Percentiles rank a stretch among this genome's conserved stretches.
phyloP scores from a whole-genome alignment of 2,888 invertebrate species.

The Vandiemenella viatica region DNA sequence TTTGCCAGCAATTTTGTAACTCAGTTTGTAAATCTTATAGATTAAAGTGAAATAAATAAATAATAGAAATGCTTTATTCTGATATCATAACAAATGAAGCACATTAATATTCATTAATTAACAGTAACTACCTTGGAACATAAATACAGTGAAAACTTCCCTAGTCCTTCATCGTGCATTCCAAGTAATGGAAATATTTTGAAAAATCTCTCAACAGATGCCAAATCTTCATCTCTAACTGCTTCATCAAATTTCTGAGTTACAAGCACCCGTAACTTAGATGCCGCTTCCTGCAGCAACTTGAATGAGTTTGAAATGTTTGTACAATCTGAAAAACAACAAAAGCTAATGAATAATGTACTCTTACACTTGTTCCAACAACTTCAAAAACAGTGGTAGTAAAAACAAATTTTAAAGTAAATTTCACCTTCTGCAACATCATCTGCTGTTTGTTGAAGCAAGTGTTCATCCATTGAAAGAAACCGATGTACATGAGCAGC shows the following conservation, averaged over 20 bases:
- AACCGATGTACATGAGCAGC: constrained; percentile 91
- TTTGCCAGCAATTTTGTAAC: too few relatives aligned
- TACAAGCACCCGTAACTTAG: constrained; percentile 52
- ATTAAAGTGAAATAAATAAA: too few relatives aligned
- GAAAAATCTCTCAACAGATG: constrained; percentile 85
- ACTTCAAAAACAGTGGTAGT: not conserved
- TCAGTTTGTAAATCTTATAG: too few relatives aligned
- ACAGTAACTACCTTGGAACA: constrained; percentile 56
- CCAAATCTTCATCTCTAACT: constrained; percentile 70
- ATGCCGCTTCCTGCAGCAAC: constrained; percentile 59
- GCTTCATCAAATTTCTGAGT: constrained; percentile 81
- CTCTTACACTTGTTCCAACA: not conserved
- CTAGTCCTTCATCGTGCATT: constrained; percentile 77
- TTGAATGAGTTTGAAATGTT: constrained; percentile 54
- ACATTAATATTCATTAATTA: too few relatives aligned
- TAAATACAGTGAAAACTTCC: constrained; percentile 73
- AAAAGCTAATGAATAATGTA: not conserved
- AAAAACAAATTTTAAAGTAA: not conserved
- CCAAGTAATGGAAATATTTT: constrained; percentile 92
- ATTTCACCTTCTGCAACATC: constrained; percentile 47
- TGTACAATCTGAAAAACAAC: constrained; percentile 35
- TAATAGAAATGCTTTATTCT: too few relatives aligned
- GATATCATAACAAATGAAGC: too few relatives aligned
- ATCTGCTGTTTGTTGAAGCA: constrained; percentile 58
- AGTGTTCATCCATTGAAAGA: constrained; percentile 77